Percentiles rank a stretch among this genome's conserved stretches.
Conservation (phyloP, 2,797 vertebrate species). For the Acrossocheilus wenchowensis region DNA sequence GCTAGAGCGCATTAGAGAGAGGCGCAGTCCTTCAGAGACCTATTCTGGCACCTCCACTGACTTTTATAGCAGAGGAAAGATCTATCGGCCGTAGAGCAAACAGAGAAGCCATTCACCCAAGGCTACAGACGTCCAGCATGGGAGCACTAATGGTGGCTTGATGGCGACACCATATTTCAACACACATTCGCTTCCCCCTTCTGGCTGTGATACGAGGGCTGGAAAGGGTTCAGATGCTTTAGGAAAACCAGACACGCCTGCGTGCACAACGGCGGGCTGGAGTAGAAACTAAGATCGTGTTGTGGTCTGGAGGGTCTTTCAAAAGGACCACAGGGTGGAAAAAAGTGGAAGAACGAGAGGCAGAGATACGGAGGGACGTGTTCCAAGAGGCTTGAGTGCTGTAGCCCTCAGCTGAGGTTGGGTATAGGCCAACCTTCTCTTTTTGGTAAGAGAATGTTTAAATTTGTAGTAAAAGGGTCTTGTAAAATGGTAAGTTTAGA, state of each 20-base stretch:
- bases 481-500: conserved; percentile 48
- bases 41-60: conserved; percentile 43
- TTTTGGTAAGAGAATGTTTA: not conserved
- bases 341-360: conserved; percentile 10
- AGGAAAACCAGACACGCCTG: conserved; percentile 33
- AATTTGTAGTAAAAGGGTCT: conserved; percentile 29
- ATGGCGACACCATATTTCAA: conserved; percentile 45
- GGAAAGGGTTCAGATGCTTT: conserved; percentile 39
- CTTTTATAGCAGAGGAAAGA: conserved; percentile 46
- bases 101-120: conserved; percentile 45
- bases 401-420: conserved; percentile 12
- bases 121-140: conserved; percentile 21
- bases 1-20: not conserved
- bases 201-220: conserved; percentile 45
- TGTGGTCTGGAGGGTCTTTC: conserved; percentile 50
- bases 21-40: conserved; percentile 29
- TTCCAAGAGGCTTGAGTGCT: conserved; percentile 24
- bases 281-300: conserved; percentile 37
- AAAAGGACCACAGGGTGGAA: conserved; percentile 43
- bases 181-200: conserved; percentile 21
- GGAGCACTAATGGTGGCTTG: conserved; percentile 26
- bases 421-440: not conserved
- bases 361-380: conserved; percentile 1
- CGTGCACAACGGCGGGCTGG: conserved; percentile 9
- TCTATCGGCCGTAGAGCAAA: conserved; percentile 37